phyloP scores from a whole-genome alignment of 1,140 invertebrate species.

The Radopholus similis region DNA sequence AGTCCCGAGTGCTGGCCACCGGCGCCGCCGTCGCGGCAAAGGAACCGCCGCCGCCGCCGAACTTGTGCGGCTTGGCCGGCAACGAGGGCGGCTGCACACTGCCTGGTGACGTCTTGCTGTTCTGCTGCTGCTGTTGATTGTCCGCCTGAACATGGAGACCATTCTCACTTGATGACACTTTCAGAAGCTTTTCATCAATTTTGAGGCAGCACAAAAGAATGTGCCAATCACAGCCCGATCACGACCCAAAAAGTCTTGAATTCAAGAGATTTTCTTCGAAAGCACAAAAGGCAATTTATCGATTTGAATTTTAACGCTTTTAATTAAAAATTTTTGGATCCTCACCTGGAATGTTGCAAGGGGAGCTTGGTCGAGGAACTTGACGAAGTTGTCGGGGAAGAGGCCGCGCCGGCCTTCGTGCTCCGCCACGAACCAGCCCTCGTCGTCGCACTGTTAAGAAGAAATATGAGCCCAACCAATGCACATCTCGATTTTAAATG shows the following conservation, averaged over 20 bases:
- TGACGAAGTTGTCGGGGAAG: constrained; percentile 89
- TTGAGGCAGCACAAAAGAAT: neutral
- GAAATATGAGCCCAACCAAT: neutral
- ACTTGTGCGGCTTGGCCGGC: constrained; percentile 29
- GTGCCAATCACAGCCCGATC: neutral
- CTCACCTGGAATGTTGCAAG: neutral
- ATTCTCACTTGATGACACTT: too few species aligned
- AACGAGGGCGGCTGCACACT: constrained; percentile 20
- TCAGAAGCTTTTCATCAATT: too few species aligned
- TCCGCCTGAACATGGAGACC: too few species aligned
- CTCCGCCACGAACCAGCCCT: constrained; percentile 95
- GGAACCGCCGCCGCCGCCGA: neutral
- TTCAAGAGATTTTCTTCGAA: neutral
- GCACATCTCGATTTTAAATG: neutral
- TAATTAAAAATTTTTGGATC: neutral
- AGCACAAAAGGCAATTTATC: neutral
- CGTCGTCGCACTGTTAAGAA: constrained; percentile 70
- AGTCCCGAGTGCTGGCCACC: constrained; percentile 13
- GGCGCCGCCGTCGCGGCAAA: neutral
- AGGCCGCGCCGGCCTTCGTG: constrained; percentile 79
- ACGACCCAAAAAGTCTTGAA: neutral
- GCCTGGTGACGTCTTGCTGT: constrained; percentile 12
- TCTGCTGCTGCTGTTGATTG: too few species aligned
- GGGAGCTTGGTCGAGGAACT: constrained; percentile 26
- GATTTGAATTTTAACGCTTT: neutral